phyloP scores from a whole-genome alignment of 2,797 vertebrate species.

The Rhynchonycteris naso region DNA sequence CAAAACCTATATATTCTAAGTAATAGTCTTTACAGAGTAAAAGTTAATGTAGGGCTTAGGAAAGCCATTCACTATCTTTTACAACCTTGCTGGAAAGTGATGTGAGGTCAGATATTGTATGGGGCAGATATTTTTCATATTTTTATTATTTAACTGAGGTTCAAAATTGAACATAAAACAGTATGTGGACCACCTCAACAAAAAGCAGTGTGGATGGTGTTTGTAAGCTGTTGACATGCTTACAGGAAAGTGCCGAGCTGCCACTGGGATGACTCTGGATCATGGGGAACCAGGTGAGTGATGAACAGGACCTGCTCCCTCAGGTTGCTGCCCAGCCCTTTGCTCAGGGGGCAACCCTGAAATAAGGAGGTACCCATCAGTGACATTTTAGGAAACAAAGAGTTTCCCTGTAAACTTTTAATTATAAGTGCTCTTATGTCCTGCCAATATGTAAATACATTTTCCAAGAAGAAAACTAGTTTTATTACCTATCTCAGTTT shows the following conservation, averaged over 20 bases:
- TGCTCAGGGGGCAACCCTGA: rapidly evolving
- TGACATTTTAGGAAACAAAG: background rate
- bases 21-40: background rate
- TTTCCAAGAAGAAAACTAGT: background rate
- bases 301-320: no score
- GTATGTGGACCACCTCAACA: background rate
- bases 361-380: background rate
- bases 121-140: background rate
- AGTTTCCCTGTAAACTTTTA: background rate
- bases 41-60: background rate
- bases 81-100: background rate
- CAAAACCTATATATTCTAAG: background rate
- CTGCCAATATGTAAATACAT: background rate
- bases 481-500: background rate
- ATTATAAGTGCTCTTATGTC: background rate
- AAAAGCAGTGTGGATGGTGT: rapidly evolving
- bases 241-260: rapidly evolving
- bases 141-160: background rate
- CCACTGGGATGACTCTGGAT: no score
- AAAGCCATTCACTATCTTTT: background rate
- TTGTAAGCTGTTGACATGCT: background rate
- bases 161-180: background rate
- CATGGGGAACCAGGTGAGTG: rapidly evolving
- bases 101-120: background rate
- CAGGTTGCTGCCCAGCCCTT: rapidly evolving